A percentile compares a stretch with the other conserved stretches of the same genome.
Conservation (phyloP, 1,140 invertebrate genomes). For the Lucilia sericata region DNA sequence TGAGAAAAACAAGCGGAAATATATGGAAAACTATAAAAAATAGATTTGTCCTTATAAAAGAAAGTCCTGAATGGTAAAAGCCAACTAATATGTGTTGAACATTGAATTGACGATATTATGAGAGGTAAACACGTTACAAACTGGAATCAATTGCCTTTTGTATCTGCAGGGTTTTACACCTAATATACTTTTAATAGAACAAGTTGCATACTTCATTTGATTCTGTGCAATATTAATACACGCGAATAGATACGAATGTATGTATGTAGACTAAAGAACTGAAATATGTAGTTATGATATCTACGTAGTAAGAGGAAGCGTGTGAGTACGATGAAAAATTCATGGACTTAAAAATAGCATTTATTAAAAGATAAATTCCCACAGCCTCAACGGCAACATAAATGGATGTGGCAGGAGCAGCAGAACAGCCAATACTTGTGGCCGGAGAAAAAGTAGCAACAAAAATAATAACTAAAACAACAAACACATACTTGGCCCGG, state of each 20-base stretch:
- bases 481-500: not conserved
- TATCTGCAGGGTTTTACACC: no score
- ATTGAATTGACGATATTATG: no score
- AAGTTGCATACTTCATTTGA: conserved; percentile 27
- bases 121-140: no score
- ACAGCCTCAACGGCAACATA: conserved; percentile 22
- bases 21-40: no score
- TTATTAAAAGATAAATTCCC: conserved; percentile 43
- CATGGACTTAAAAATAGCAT: conserved; percentile 30
- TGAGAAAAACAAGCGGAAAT: no score
- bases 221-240: not conserved
- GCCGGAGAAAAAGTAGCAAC: not conserved
- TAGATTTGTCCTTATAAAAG: no score
- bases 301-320: not conserved
- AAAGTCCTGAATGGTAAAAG: no score
- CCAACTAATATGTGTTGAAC: no score
- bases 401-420: not conserved
- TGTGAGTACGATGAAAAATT: not conserved
- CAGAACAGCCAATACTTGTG: not conserved
- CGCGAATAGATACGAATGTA: not conserved
- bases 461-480: not conserved
- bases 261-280: no score
- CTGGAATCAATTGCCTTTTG: no score
- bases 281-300: not conserved
- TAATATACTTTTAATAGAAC: conserved; percentile 15